Conservation (phyloP, 2,113 vertebrate genomes). For the Dendropsophus ebraccatus region DNA sequence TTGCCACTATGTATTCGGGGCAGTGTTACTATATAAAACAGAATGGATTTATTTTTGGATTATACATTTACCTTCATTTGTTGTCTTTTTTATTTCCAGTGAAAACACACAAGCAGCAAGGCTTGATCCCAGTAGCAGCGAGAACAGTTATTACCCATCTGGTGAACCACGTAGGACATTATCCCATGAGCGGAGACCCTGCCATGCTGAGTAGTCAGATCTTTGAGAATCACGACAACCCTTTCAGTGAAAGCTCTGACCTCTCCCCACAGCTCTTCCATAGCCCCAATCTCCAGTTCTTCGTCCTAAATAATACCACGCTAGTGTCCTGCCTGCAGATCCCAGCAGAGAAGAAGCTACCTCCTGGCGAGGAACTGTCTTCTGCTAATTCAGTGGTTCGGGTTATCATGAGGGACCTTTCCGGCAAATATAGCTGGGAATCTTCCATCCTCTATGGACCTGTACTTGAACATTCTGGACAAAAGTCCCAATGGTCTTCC, state of each 20-base stretch:
- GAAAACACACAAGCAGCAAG: constrained; percentile 93
- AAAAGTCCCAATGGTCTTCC: constrained; percentile 57
- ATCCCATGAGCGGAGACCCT: constrained; percentile 95
- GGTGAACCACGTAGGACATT: constrained; percentile 96
- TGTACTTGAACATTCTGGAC: constrained; percentile 71
- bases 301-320: constrained; percentile 92
- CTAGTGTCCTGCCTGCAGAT: constrained; percentile 89
- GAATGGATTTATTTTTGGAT: too few species aligned
- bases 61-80: not conserved
- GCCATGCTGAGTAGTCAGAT: constrained; percentile 97
- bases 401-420: constrained; percentile 92
- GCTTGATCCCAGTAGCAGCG: constrained; percentile 94
- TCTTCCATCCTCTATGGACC: constrained; percentile 94
- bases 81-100: constrained; percentile 73
- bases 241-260: constrained; percentile 89
- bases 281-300: constrained; percentile 96
- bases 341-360: constrained; percentile 87
- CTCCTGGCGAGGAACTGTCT: constrained; percentile 91
- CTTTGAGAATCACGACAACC: constrained; percentile 97
- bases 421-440: constrained; percentile 98
- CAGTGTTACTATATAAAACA: too few species aligned
- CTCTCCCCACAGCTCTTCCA: constrained; percentile 96
- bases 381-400: constrained; percentile 91
- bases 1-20: too few species aligned
- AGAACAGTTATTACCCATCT: constrained; percentile 97